Evolutionary conservation across 2,888 invertebrate genomes (phyloP).

Genomic region (Folsomia candida): DNA sequence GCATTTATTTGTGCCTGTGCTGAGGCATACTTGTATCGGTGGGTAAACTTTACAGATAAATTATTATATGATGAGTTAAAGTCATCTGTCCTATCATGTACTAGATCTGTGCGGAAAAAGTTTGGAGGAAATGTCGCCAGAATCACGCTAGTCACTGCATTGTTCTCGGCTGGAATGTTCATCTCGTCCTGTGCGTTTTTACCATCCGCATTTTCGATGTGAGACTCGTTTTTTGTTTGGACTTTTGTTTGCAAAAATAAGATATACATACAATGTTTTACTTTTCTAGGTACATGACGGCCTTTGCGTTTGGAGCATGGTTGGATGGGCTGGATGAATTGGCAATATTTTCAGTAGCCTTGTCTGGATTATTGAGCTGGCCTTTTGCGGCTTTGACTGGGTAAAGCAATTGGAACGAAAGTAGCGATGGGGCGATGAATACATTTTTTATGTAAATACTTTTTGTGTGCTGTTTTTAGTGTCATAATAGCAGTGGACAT

Average conservation of each 20-base stretch:
- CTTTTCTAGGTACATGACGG: slow-evolving; percentile 65
- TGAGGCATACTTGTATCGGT: slow-evolving; percentile 94
- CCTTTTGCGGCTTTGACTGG: slow-evolving; percentile 95
- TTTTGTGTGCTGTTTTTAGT: slow-evolving; percentile 53
- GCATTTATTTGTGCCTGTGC: slow-evolving; percentile 76
- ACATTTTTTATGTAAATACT: slow-evolving; percentile 14
- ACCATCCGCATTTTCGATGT: slow-evolving; percentile 92
- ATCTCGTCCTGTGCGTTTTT: slow-evolving; percentile 81
- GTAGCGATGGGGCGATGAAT: slow-evolving; percentile 24
- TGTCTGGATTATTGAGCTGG: slow-evolving; percentile 83
- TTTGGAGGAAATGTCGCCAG: slow-evolving; percentile 87
- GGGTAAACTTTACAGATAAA: slow-evolving; percentile 36
- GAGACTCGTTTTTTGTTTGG: slow-evolving; percentile 40
- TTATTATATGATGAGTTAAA: neutral
- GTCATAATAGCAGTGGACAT: slow-evolving; percentile 84
- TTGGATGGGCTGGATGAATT: slow-evolving; percentile 74
- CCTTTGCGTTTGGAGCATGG: slow-evolving; percentile 85
- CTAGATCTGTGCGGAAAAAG: slow-evolving; percentile 80
- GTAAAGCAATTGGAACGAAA: no score
- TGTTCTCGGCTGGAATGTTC: slow-evolving; percentile 89
- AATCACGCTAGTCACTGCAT: slow-evolving; percentile 72
- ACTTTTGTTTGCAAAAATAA: neutral
- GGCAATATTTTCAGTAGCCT: slow-evolving; percentile 79
- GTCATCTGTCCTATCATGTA: slow-evolving; percentile 52
- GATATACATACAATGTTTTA: no score